Conservation (phyloP, 2,888 invertebrate genomes). For the Cantharis flavilabris region DNA sequence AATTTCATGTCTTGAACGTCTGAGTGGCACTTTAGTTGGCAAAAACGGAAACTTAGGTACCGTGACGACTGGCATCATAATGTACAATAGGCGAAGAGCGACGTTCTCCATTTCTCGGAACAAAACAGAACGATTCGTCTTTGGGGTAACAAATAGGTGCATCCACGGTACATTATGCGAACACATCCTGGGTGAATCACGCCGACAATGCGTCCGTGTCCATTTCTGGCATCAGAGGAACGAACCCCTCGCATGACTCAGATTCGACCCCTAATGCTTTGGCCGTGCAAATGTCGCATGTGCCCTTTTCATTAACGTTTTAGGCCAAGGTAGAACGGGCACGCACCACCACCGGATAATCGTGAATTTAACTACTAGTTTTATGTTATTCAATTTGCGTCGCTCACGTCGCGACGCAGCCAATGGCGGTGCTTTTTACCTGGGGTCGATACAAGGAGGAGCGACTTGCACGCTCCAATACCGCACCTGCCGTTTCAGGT, state of each 20-base stretch:
- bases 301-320: conserved; percentile 30
- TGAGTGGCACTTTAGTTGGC: background rate
- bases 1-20: background rate
- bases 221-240: conserved; percentile 43
- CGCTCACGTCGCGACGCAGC: conserved; percentile 37
- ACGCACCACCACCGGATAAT: conserved; percentile 20
- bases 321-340: conserved; percentile 22
- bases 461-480: conserved; percentile 43
- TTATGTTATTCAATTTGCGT: conserved; percentile 40
- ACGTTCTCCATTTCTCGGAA: conserved; percentile 35
- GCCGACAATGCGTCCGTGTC: conserved; percentile 49
- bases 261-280: conserved; percentile 28
- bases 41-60: conserved; percentile 31
- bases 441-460: conserved; percentile 54
- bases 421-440: conserved; percentile 51
- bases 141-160: conserved; percentile 46
- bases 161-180: conserved; percentile 52
- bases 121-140: conserved; percentile 44
- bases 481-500: conserved; percentile 50
- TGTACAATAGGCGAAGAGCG: conserved; percentile 31
- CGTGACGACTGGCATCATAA: conserved; percentile 42
- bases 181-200: conserved; percentile 53
- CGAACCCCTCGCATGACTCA: conserved; percentile 35
- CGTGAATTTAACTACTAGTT: conserved; percentile 20
- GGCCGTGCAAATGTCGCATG: conserved; percentile 38